Evolutionary conservation across 1,140 invertebrate species (phyloP).

Genomic region (Heliconius nattereri): DNA sequence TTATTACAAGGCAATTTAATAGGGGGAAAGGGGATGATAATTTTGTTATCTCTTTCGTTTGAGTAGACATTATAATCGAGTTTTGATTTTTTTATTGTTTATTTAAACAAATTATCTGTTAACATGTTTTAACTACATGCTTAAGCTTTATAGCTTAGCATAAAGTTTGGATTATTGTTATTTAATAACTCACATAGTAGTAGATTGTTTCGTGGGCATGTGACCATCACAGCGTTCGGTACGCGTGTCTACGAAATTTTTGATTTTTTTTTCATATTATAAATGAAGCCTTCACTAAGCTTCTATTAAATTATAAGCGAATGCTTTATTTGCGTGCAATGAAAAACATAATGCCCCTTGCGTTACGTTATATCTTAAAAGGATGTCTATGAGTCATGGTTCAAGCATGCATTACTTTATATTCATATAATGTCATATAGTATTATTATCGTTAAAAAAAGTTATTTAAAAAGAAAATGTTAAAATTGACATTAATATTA

Average conservation of each 20-base stretch:
- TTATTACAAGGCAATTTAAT: neutral
- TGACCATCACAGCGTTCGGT: too few relatives aligned
- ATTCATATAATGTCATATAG: neutral
- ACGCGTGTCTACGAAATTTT: too few relatives aligned
- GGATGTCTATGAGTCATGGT: neutral
- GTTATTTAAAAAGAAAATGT: too few relatives aligned
- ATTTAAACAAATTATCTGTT: too few relatives aligned
- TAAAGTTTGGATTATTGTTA: too few relatives aligned
- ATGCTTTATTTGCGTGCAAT: neutral
- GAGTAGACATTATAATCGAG: neutral
- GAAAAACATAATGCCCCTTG: slow-evolving; percentile 7
- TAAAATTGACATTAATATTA: slow-evolving; percentile 50
- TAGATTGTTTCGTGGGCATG: too few relatives aligned
- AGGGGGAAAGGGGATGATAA: neutral
- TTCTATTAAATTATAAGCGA: neutral
- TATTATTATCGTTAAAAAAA: neutral
- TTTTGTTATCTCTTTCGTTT: neutral
- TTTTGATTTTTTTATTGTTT: too few relatives aligned
- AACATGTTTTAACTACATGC: too few relatives aligned
- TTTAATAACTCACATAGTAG: too few relatives aligned
- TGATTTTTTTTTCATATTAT: neutral
- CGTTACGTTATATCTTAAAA: neutral
- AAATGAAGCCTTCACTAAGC: neutral
- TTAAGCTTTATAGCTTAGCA: too few relatives aligned
- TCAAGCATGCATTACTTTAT: neutral